Evolutionary conservation across 35 echinoderm and acorn worm species (phyloP), one percentile per base, ranked within the genome.

Genomic region (Heliocidaris tuberculata): DNA sequence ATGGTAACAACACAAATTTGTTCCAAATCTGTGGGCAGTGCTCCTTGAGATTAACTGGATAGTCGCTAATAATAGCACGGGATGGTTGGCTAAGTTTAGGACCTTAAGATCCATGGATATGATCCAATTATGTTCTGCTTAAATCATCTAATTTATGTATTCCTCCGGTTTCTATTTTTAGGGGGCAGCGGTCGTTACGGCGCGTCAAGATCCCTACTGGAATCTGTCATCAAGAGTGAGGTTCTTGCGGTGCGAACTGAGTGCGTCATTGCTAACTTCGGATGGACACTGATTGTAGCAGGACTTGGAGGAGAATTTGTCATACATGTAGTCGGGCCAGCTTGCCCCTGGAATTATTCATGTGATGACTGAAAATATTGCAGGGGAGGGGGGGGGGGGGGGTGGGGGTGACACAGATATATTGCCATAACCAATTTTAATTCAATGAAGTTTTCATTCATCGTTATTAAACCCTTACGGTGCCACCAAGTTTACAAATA

Each of bases 71-170:
- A 78, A 78, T 78, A 78, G 65, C 65, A n/a, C 27, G 87, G 30
- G 87, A 89, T 13, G 12, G 15, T 89, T 32, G 47, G 87, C 47
- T 89, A 89, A 89, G 31, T 89, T 89, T 89, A 89, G 87, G 87
- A 17, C 87, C 32, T 89, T n/a, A 4, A 89, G 87, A 86, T 86
- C 85, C 31, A 32, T 86, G 27, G 31, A 48, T 89, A 89, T 32
- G 87, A 89, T 32, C 32, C 87, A 89, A 89, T 89, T 89, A 89
- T 89, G 87, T 89, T 89, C 87, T 47, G 87, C 31, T 89, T 48
- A 89, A 89, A 89, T 32, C 87, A 89, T 89, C 87, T 89, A 89
- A 89, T 89, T 89, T 48, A 47, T 47, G 87, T 48, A 89, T 89
- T 89, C 87, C 87, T 32, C 47, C 87, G 10, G 47, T 12, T 89